A percentile compares a stretch with the other conserved stretches of the same genome.
Evolutionary conservation across 53 echinoderm and acorn worm genomes (phyloP).

Genomic region (Paelopatides confundens): DNA sequence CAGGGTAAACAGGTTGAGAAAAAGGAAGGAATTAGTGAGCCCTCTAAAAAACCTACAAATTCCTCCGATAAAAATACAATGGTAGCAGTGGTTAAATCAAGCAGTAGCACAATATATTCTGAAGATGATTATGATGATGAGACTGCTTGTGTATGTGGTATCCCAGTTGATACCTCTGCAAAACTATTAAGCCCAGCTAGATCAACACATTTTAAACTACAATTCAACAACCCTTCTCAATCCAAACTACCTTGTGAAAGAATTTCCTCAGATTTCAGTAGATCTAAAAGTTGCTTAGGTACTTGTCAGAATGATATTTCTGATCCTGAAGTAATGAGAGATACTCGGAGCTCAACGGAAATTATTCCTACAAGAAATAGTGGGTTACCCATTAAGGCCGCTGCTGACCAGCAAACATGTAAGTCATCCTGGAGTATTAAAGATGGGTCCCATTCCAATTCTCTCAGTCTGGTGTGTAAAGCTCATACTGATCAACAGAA

Average conservation of each 20-base stretch:
- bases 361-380: neutral
- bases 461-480: neutral
- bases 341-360: neutral
- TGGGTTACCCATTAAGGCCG: neutral
- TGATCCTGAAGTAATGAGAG: neutral
- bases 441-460: neutral
- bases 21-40: neutral
- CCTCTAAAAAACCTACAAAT: neutral
- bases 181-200: constrained; percentile 14
- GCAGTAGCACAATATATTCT: neutral
- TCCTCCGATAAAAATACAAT: neutral
- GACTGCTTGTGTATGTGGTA: constrained; percentile 56
- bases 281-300: neutral
- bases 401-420: neutral
- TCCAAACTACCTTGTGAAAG: constrained; percentile 1
- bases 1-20: neutral
- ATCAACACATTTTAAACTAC: constrained; percentile 14
- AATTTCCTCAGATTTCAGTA: neutral
- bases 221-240: neutral
- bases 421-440: neutral
- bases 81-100: neutral
- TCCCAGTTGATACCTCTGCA: neutral
- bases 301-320: neutral
- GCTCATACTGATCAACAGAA: neutral
- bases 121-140: constrained; percentile 78